Evolutionary conservation across 2,797 vertebrate species (phyloP).

Genomic region (Spinibarbus caldwelli): DNA sequence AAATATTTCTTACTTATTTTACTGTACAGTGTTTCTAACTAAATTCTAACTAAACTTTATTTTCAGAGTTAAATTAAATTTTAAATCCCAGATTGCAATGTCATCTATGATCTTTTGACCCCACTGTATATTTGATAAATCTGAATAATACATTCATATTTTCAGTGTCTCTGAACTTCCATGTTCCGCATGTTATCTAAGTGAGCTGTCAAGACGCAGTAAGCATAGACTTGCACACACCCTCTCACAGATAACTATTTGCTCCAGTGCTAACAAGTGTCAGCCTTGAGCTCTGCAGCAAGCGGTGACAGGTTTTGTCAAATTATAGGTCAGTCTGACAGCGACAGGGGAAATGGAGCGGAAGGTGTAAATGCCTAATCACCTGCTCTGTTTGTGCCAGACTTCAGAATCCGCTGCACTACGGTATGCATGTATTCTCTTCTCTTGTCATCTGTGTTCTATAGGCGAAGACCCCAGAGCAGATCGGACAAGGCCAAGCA

Average conservation of each 20-base stretch:
- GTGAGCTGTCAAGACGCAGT: slow-evolving; percentile 1
- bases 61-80: no score
- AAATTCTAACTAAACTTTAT: neutral
- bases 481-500: slow-evolving; percentile 69
- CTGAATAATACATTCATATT: neutral
- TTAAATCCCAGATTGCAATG: no score
- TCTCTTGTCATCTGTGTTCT: slow-evolving; percentile 49
- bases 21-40: neutral
- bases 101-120: neutral
- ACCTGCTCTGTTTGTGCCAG: slow-evolving; percentile 44
- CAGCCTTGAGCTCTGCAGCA: neutral
- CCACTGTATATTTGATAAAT: neutral
- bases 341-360: slow-evolving; percentile 24
- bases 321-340: slow-evolving; percentile 27
- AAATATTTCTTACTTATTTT: neutral
- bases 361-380: slow-evolving; percentile 38
- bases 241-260: slow-evolving; percentile 6
- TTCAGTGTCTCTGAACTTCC: neutral
- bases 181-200: neutral
- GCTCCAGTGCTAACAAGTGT: slow-evolving; percentile 25
- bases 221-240: neutral
- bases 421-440: neutral
- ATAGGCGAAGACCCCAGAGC: slow-evolving; percentile 73
- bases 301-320: slow-evolving; percentile 33
- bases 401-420: neutral